Percentiles rank a stretch among this genome's conserved stretches.
phyloP scores from a whole-genome alignment of 2,113 vertebrate species.

The Microtus oregoni region DNA sequence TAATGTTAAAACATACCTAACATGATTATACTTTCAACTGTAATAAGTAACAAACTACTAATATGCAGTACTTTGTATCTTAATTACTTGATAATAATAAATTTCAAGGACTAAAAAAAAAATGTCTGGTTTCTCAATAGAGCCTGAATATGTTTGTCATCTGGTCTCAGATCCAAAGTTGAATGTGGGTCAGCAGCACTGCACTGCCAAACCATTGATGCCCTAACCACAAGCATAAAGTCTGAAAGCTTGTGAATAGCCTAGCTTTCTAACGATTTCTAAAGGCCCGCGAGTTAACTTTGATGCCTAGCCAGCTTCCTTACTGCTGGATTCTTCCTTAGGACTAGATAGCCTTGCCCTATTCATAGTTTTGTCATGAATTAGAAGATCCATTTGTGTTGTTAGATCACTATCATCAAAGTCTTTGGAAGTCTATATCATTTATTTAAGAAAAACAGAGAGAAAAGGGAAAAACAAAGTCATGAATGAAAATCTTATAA shows the following conservation, averaged over 20 bases:
- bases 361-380: background rate
- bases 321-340: background rate
- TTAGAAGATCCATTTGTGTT: background rate
- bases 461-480: background rate
- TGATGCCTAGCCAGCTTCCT: accelerated
- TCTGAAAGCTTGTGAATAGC: background rate
- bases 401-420: background rate
- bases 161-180: background rate
- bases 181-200: accelerated
- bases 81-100: no score
- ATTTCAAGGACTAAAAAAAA: no score
- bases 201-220: background rate
- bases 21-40: no score
- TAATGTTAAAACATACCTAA: no score
- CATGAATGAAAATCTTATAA: background rate
- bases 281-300: background rate
- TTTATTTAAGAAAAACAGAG: background rate
- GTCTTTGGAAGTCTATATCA: background rate
- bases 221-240: background rate
- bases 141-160: background rate
- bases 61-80: no score
- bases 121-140: background rate
- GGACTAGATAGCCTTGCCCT: background rate
- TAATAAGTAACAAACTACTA: no score
- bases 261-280: background rate